Percentiles rank a stretch among this genome's conserved stretches.
phyloP scores from a whole-genome alignment of 2,888 invertebrate species.

The Tenthredo amoena region DNA sequence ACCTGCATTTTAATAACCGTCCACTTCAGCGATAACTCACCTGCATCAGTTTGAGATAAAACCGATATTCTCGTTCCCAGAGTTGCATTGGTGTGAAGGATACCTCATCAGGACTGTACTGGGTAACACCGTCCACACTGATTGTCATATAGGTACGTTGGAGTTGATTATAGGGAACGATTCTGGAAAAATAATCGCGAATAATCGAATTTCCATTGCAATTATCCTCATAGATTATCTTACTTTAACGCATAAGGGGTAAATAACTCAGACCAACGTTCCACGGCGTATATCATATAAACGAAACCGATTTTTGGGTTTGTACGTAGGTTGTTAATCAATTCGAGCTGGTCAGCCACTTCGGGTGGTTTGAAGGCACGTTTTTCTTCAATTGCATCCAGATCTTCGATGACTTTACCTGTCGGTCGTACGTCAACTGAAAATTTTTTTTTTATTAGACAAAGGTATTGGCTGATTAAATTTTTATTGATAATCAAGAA shows the following conservation, averaged over 20 bases:
- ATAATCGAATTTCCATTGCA: neutral
- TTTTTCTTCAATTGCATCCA: neutral
- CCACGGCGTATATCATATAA: constrained; percentile 88
- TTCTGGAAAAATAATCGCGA: constrained; percentile 77
- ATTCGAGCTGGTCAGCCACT: constrained; percentile 77
- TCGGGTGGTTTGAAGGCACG: constrained; percentile 54
- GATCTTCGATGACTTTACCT: constrained; percentile 54
- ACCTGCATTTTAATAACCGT: neutral
- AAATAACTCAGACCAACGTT: constrained; percentile 86
- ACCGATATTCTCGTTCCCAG: constrained; percentile 92
- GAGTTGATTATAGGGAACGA: constrained; percentile 86
- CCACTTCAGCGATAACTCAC: constrained; percentile 73
- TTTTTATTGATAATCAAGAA: neutral
- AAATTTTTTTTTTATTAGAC: neutral
- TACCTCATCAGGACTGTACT: constrained; percentile 86
- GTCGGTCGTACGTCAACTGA: constrained; percentile 55
- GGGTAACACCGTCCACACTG: constrained; percentile 90
- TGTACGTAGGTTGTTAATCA: constrained; percentile 80
- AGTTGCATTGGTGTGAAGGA: constrained; percentile 88
- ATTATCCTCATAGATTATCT: constrained; percentile 63
- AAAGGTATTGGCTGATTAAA: neutral
- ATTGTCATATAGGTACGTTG: constrained; percentile 89
- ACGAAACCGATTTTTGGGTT: constrained; percentile 84
- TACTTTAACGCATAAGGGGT: constrained; percentile 88
- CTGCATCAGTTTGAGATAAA: constrained; percentile 88